These are phyloP conservation scores for Distichodus sexfasciatus DNA, from an alignment of 2,797 vertebrate species.

Conservation along the genomic window DNA sequence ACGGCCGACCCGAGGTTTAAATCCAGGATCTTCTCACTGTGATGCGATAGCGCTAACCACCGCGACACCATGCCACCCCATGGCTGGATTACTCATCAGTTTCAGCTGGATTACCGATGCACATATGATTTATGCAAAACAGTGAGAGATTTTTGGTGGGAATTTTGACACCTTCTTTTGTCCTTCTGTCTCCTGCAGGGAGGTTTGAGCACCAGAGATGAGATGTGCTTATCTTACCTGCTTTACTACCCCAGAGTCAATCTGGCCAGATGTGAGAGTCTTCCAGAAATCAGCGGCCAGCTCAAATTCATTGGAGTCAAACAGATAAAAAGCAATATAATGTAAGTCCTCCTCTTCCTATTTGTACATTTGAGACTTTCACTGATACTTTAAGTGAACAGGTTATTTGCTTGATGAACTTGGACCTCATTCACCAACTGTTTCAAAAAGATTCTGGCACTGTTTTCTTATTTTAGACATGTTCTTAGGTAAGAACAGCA, in stretches of 20 bases:
- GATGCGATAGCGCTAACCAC: no score
- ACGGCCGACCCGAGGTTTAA: no score
- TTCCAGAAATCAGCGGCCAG: conserved; percentile 83
- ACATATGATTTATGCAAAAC: no score
- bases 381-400: no score
- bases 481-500: no score
- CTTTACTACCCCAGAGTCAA: conserved; percentile 86
- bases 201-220: conserved; percentile 82
- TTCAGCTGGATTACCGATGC: no score
- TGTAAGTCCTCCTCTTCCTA: conserved; percentile 62
- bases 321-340: conserved; percentile 81
- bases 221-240: conserved; percentile 87
- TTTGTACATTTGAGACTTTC: not conserved
- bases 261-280: conserved; percentile 83
- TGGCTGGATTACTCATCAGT: no score
- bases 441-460: not conserved
- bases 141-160: no score
- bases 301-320: conserved; percentile 86
- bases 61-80: no score
- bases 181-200: conserved; percentile 73
- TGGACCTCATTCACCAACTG: not conserved
- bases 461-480: not conserved
- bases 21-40: no score
- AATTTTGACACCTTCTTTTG: no score
- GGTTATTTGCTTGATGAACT: not conserved